Base-by-base conservation (phyloP, 2,113 vertebrate species). In the Tylochromis polylepis region DNA sequence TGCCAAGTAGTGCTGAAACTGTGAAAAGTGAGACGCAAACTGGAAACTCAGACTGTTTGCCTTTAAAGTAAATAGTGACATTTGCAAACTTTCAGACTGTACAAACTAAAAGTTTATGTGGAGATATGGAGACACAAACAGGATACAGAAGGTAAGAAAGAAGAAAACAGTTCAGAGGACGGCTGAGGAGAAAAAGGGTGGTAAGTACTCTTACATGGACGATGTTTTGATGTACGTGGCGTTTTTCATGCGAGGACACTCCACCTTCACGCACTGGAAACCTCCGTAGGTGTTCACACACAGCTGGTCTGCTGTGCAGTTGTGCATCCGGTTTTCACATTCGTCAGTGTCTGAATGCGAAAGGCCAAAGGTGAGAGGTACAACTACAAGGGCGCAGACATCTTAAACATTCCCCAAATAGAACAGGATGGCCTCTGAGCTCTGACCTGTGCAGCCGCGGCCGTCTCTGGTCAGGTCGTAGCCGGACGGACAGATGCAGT, bases 191-290 rank as follows among this genome's bases (percentile, higher is more conserved):
- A 14, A 16, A 31, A 12, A 4, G 10, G 8, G 1, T 6, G 14
- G 12, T 43, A 11, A 56, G 3, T 67, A 12, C 34, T 53, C 97
- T 98, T 94, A 98, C 97, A 96, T 95, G 2, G 95, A 43, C 0
- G 97, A 97, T 1, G 97, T 98, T 95, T 97, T 98, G 91, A 97
- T 89, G 1, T 97, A 98, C 10, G 96, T 97, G 75, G 96, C 96
- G 82, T 98, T 97, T 5, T 92, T 93, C 0, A 95, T 58, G 0
- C 18, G 93, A 24, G 97, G 97, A 58, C 97, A 98, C 90, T 95
- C 96, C 56, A 97, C 96, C 2, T 6, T 90, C 88, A 96, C 93
- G 0, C 97, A 98, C 75, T 88, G 95, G 93, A 97, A 95, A 2
- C 96, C 95, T 14, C 98, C 98, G 0, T 94, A 97, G 11, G 96